phyloP scores from a whole-genome alignment of 2,888 invertebrate genomes.

The Helicoverpa assulta region DNA sequence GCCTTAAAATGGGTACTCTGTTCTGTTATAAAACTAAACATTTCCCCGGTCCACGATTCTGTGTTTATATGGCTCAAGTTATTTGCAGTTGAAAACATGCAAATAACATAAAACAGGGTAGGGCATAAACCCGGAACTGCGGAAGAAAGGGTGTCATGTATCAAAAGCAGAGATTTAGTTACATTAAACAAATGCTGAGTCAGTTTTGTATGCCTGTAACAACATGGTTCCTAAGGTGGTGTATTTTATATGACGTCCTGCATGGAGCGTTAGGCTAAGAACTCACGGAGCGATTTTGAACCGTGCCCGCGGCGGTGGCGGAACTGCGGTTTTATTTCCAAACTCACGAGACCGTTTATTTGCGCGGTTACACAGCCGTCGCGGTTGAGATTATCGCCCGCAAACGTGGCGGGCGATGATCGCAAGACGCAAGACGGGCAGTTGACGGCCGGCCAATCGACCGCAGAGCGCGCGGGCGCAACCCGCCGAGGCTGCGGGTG shows the following conservation, averaged over 20 bases:
- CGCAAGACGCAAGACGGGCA: too few relatives aligned
- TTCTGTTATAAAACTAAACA: too few relatives aligned
- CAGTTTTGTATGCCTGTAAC: not conserved
- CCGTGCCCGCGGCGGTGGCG: too few relatives aligned
- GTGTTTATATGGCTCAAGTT: not conserved
- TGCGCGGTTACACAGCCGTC: too few relatives aligned
- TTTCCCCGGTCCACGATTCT: not conserved
- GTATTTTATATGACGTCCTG: not conserved
- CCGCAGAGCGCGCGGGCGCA: too few relatives aligned
- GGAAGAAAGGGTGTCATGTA: not conserved
- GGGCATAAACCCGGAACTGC: not conserved
- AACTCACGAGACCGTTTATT: too few relatives aligned
- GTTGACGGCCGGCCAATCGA: too few relatives aligned
- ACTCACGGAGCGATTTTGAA: too few relatives aligned
- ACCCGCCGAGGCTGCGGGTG: too few relatives aligned
- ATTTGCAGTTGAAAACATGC: not conserved
- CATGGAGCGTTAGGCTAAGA: not conserved
- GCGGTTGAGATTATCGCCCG: too few relatives aligned
- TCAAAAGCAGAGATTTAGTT: conserved; percentile 1
- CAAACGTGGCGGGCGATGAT: too few relatives aligned
- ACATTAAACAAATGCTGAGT: not conserved
- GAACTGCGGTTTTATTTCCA: too few relatives aligned
- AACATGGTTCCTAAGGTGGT: not conserved
- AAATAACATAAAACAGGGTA: not conserved
- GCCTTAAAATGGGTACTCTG: not conserved